Evolutionary conservation across 2,797 vertebrate species (phyloP), one percentile per base, ranked within the genome.

Genomic region (Thamnophis elegans): DNA sequence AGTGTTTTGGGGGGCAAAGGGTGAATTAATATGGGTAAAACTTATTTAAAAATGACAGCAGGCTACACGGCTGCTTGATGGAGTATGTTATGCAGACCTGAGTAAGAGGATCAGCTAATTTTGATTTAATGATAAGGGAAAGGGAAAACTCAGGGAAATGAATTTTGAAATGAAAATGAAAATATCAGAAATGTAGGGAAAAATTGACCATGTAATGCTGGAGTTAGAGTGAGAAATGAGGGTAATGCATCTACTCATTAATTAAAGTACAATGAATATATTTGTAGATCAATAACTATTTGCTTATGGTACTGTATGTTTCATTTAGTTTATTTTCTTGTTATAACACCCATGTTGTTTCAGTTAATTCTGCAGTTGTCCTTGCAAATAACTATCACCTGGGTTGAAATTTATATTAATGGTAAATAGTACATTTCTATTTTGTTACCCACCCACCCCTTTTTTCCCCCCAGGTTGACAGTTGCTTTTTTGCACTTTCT

Each of bases 401-500:
- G 85, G n/a, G 20, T 87, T 87, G 60, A 54, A n/a, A 32, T 59
- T 68, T 97, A 92, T 92, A 95, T 94, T 95, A 96, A 95, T 94
- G 92, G 92, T 95, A 94, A 92, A 90, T 94, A 97, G 94, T 97
- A 94, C 95, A 94, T 73, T 65, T 26, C 42, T 82, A 32, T 95
- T 92, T 94, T 95, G 82, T 96, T 92, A 7, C 5, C 5, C 95
- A 95, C 87, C 96, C 95, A 93, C 65, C 96, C 93, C 95, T 95
- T 85, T 97, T 6, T 97, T 6, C 97, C 97, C 97, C 97, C 91
- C 97, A 99, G 99, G 98, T 98, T 99, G 97, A 99, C 99, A 25
- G 98, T 99, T 94, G 98, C 99, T 22, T 99, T 99, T 99, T 99
- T 95, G 98, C 99, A 0, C 97, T 99, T 93, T 99, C 99, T 93